Percentiles rank a stretch among this genome's conserved stretches.
phyloP scores from a whole-genome alignment of 2,797 vertebrate species.

The Oreortyx pictus region DNA sequence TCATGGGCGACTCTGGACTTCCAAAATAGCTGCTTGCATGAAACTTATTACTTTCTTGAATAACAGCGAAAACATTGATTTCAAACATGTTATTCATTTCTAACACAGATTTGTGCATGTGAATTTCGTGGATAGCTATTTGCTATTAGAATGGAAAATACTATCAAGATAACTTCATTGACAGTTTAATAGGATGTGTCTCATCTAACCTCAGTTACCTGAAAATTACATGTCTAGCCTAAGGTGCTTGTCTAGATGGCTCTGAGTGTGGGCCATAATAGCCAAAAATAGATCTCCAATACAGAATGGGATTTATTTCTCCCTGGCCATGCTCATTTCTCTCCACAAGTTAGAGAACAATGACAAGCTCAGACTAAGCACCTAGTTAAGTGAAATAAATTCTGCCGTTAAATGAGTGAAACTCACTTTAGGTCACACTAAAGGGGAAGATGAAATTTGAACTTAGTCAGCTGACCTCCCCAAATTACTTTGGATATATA shows the following conservation, averaged over 20 bases:
- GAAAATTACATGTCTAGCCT: constrained; percentile 9
- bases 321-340: not conserved
- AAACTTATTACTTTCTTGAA: not conserved
- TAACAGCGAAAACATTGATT: not conserved
- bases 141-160: not conserved
- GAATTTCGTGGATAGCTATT: not conserved
- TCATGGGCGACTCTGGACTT: rapidly evolving
- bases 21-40: not conserved
- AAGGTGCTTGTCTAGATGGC: not conserved
- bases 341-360: not conserved
- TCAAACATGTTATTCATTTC: not conserved
- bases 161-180: not conserved
- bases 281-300: constrained; percentile 12
- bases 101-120: not conserved
- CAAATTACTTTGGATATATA: not conserved
- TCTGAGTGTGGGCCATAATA: not conserved
- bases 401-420: not conserved
- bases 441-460: not conserved
- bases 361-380: not conserved
- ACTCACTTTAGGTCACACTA: not conserved
- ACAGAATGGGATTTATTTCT: constrained; percentile 15
- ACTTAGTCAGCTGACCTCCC: not conserved
- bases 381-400: constrained; percentile 1
- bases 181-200: not conserved
- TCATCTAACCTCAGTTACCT: not conserved